phyloP scores from a whole-genome alignment of 2,888 invertebrate genomes.

The Rotaria sp. region DNA sequence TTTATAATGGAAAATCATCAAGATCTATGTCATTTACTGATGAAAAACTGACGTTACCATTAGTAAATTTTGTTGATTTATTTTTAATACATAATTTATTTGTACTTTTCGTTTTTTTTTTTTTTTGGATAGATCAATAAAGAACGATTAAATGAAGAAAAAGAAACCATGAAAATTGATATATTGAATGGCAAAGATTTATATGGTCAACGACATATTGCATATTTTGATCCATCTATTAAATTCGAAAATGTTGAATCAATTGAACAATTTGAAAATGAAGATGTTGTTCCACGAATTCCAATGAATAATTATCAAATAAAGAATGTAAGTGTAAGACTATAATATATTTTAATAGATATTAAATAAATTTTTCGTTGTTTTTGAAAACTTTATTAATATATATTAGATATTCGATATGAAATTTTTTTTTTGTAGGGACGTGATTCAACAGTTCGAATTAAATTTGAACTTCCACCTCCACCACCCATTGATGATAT shows the following conservation, averaged over 20 bases:
- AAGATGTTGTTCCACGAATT: background rate
- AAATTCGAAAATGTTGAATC: background rate
- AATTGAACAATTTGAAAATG: background rate
- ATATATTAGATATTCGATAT: too few relatives aligned
- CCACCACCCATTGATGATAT: background rate
- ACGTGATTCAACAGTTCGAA: background rate
- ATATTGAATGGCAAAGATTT: background rate
- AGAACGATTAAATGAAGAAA: background rate
- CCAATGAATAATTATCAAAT: background rate
- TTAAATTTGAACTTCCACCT: background rate
- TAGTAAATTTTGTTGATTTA: background rate
- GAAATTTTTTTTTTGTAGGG: too few relatives aligned
- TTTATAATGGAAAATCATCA: background rate
- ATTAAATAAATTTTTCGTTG: background rate
- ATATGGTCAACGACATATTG: background rate
- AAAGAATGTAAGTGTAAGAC: background rate
- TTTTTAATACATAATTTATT: too few relatives aligned
- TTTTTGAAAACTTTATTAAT: too few relatives aligned
- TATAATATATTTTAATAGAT: background rate
- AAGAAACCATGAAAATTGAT: background rate
- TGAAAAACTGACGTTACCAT: background rate
- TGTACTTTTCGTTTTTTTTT: too few relatives aligned
- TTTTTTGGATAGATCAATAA: background rate
- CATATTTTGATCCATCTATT: background rate
- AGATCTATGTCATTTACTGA: background rate